These are phyloP conservation scores for Zeus faber DNA, from an alignment of 2,113 vertebrate species.

Conservation along the genomic window DNA sequence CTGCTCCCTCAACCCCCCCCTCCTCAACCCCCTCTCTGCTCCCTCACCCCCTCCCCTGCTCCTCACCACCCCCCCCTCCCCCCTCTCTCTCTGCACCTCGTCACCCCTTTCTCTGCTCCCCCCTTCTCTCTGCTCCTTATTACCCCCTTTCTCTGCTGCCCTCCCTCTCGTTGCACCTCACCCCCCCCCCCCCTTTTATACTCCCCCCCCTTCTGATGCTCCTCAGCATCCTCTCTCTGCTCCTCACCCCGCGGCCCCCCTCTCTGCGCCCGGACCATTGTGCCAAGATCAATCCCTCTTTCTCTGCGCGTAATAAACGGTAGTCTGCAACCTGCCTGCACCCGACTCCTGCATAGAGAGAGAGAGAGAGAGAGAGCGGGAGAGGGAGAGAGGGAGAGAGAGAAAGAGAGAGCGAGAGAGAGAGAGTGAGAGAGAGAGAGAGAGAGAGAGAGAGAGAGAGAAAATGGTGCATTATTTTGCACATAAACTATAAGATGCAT, in stretches of 20 bases:
- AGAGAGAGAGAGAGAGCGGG: no score
- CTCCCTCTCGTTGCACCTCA: slow-evolving; percentile 34
- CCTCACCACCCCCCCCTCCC: no score
- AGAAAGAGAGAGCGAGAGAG: no score
- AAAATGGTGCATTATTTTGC: not conserved
- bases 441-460: not conserved
- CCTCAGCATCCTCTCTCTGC: slow-evolving; percentile 35
- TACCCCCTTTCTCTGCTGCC: slow-evolving; percentile 54
- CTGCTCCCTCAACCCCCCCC: slow-evolving; percentile 54
- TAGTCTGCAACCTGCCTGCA: slow-evolving; percentile 18
- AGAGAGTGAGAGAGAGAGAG: not conserved
- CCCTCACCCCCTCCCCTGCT: slow-evolving; percentile 28
- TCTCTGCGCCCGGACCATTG: slow-evolving; percentile 40
- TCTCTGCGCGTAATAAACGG: slow-evolving; percentile 11
- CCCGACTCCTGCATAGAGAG: not conserved
- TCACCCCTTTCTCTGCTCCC: slow-evolving; percentile 31
- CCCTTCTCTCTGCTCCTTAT: slow-evolving; percentile 23
- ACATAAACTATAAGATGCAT: slow-evolving; percentile 27
- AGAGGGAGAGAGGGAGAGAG: no score
- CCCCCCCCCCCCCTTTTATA: slow-evolving; percentile 23
- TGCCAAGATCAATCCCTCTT: slow-evolving; percentile 13
- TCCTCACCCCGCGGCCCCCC: slow-evolving; percentile 18
- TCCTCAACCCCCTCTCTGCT: slow-evolving; percentile 35
- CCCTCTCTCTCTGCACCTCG: slow-evolving; percentile 57
- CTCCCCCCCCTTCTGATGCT: slow-evolving; percentile 53